These are phyloP conservation scores for Rhyacichthys aspro DNA, from an alignment of 2,797 vertebrate species.

Conservation along the genomic window DNA sequence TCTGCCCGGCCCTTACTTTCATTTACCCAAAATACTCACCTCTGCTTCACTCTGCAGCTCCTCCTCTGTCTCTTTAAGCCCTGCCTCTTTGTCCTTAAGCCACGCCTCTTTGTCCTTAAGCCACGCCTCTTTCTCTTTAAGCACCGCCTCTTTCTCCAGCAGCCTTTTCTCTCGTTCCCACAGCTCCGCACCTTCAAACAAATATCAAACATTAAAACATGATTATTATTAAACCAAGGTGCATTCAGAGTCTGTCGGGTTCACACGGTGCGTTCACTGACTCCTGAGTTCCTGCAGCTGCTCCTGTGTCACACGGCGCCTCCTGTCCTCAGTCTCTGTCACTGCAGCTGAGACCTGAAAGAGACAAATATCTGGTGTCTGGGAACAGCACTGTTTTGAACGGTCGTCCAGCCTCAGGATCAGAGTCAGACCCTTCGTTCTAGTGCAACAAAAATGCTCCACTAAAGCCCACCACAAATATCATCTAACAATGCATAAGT, in stretches of 20 bases:
- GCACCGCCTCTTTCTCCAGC: background rate
- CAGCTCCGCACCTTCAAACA: conserved; percentile 9
- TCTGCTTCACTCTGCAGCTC: background rate
- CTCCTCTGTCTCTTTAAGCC: background rate
- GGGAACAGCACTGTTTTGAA: no score
- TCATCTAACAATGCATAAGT: no score
- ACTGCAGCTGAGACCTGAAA: conserved; percentile 14
- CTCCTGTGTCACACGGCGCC: conserved; percentile 3
- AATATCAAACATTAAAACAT: background rate
- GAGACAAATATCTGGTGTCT: background rate
- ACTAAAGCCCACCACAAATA: no score
- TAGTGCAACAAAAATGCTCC: no score
- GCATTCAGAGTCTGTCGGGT: no score
- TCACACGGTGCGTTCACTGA: no score
- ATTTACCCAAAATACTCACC: no score
- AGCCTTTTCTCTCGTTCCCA: background rate
- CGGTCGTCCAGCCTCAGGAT: no score
- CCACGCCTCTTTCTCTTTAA: background rate
- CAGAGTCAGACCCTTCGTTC: no score
- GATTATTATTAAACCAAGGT: no score
- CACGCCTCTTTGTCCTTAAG: background rate
- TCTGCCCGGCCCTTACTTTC: no score
- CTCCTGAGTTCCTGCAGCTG: conserved; percentile 21
- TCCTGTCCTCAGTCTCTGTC: conserved; percentile 16
- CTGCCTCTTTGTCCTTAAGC: background rate